Evolutionary conservation across 2,888 invertebrate species (phyloP).

Genomic region (Aleiodes alternator): DNA sequence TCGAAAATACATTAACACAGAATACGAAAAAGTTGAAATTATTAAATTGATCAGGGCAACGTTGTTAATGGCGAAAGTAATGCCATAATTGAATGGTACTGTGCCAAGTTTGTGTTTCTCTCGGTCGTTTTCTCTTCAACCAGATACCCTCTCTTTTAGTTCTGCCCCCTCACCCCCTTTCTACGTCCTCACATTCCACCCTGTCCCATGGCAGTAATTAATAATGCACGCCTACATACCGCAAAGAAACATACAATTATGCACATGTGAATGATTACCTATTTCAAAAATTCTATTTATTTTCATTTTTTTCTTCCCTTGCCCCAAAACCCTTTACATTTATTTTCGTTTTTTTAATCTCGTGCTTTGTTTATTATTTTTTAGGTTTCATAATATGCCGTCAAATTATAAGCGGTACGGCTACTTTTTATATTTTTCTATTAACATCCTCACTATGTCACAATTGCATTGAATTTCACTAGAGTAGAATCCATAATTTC

Average conservation of each 20-base stretch:
- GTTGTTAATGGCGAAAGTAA: slow-evolving; percentile 35
- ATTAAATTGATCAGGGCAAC: slow-evolving; percentile 24
- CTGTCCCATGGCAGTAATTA: slow-evolving; percentile 19
- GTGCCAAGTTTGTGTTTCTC: slow-evolving; percentile 35
- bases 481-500: neutral
- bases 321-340: neutral
- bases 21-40: neutral
- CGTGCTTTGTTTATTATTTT: slow-evolving; percentile 70
- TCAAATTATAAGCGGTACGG: slow-evolving; percentile 75
- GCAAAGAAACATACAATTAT: slow-evolving; percentile 25
- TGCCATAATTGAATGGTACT: slow-evolving; percentile 37
- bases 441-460: slow-evolving; percentile 55
- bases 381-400: slow-evolving; percentile 75
- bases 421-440: slow-evolving; percentile 62
- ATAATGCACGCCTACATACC: slow-evolving; percentile 39
- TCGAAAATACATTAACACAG: too few species aligned
- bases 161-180: neutral
- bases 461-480: slow-evolving; percentile 49
- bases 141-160: neutral
- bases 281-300: slow-evolving; percentile 4
- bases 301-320: neutral
- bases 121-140: slow-evolving; percentile 4
- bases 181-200: neutral
- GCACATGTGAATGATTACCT: slow-evolving; percentile 3
- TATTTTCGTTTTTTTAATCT: slow-evolving; percentile 18